Evolutionary conservation across 2,797 vertebrate genomes (phyloP).

Genomic region (Danio kyathit): DNA sequence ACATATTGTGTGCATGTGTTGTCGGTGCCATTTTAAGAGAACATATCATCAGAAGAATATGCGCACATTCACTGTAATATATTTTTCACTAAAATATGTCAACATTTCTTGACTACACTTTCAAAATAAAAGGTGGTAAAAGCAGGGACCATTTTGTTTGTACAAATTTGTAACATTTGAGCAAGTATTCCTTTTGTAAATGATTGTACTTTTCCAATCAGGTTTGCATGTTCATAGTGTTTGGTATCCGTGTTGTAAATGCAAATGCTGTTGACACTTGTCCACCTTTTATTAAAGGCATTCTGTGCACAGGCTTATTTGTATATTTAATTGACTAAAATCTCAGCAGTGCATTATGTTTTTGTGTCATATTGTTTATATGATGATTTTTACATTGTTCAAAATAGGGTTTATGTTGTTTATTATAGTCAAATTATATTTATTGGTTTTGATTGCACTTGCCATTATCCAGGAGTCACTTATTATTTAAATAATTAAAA

Average conservation of each 20-base stretch:
- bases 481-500: not conserved
- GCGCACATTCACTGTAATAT: not conserved
- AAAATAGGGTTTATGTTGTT: not conserved
- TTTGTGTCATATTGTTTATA: not conserved
- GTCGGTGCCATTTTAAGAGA: conserved; percentile 21
- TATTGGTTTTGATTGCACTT: not conserved
- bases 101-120: conserved; percentile 31
- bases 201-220: conserved; percentile 35
- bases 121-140: conserved; percentile 9
- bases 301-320: conserved; percentile 23
- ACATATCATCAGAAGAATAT: not conserved
- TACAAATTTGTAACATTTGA: conserved; percentile 47
- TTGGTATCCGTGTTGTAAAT: conserved; percentile 37
- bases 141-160: conserved; percentile 53
- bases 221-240: conserved; percentile 48
- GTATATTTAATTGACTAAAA: not conserved
- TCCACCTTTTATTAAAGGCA: conserved; percentile 49
- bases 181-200: conserved; percentile 27
- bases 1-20: conserved; percentile 19
- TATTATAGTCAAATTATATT: not conserved
- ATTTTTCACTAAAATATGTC: conserved; percentile 25
- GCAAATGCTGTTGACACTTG: conserved; percentile 48
- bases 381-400: not conserved
- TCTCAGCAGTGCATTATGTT: not conserved
- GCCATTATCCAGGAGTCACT: not conserved